Evolutionary conservation across 2,888 invertebrate species (phyloP).

Genomic region (Trileptium ribeirensis): DNA sequence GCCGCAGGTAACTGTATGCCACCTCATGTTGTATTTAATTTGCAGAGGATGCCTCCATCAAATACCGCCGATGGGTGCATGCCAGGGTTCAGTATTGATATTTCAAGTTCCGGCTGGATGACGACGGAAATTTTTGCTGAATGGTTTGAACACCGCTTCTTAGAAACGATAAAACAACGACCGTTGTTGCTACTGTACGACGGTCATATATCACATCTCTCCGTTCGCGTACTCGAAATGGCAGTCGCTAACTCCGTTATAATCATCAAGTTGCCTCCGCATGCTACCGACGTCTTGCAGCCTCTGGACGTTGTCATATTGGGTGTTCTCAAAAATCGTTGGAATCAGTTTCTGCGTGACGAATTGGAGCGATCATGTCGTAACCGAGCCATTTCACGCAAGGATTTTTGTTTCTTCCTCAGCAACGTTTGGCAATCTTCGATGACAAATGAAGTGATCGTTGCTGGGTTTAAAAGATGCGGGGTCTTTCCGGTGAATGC

Average conservation of each 20-base stretch:
- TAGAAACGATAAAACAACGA: not conserved
- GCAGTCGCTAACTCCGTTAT: not conserved
- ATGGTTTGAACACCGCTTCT: not conserved
- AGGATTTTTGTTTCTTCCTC: not conserved
- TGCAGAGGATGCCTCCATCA: not conserved
- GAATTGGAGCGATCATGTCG: not conserved
- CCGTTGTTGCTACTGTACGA: slow-evolving; percentile 1
- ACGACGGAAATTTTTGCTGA: not conserved
- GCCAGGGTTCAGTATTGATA: not conserved
- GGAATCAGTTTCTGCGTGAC: not conserved
- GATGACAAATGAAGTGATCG: not conserved
- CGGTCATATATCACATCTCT: not conserved
- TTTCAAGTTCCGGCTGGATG: not conserved
- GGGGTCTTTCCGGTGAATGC: not conserved
- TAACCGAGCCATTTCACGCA: not conserved
- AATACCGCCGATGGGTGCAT: not conserved
- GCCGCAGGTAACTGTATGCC: not conserved
- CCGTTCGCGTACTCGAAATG: not conserved
- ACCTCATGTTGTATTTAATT: not conserved
- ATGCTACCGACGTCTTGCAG: no score
- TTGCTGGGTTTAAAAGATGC: not conserved
- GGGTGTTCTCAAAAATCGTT: not conserved
- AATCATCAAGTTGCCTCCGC: no score
- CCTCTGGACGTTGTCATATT: slow-evolving; percentile 4
- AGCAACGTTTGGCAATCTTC: not conserved